phyloP scores from a whole-genome alignment of 2,797 vertebrate species.

The Champsocephalus esox region DNA sequence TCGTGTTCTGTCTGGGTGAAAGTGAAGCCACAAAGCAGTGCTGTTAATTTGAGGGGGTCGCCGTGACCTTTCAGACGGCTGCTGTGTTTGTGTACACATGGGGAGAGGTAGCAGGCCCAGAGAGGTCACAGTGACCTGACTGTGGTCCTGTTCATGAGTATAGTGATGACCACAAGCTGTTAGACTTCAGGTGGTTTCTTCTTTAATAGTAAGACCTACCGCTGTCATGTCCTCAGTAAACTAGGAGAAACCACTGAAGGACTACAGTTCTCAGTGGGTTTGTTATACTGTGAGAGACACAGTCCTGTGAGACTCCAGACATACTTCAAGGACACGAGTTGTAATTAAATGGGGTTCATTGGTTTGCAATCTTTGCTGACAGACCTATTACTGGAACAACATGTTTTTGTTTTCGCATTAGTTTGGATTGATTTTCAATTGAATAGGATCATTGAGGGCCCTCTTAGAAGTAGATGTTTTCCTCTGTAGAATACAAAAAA shows the following conservation, averaged over 20 bases:
- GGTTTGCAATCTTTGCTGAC: slow-evolving; percentile 9
- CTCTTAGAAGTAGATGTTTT: not conserved
- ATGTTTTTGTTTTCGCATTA: not conserved
- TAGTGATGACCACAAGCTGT: not conserved
- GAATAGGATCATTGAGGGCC: not conserved
- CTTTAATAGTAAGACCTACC: not conserved
- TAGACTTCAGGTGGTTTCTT: not conserved
- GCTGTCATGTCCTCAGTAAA: slow-evolving; percentile 3
- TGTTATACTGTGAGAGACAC: no score
- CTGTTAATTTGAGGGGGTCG: not conserved
- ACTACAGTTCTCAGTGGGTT: not conserved
- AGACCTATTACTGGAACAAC: not conserved
- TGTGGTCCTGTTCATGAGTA: not conserved
- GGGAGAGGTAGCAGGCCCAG: not conserved
- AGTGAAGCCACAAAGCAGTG: not conserved
- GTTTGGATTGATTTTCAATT: slow-evolving; percentile 5
- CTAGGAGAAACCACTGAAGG: slow-evolving; percentile 2
- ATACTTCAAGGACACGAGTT: slow-evolving; percentile 21
- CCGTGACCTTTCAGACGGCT: not conserved
- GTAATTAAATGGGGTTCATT: slow-evolving; percentile 31
- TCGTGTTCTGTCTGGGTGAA: not conserved
- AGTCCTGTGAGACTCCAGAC: slow-evolving; percentile 36
- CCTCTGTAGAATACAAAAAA: not conserved
- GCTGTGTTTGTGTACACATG: no score
- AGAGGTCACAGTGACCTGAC: not conserved